Base-by-base conservation (phyloP, 2,888 invertebrate genomes). In the Cremastobaeus sp. region DNA sequence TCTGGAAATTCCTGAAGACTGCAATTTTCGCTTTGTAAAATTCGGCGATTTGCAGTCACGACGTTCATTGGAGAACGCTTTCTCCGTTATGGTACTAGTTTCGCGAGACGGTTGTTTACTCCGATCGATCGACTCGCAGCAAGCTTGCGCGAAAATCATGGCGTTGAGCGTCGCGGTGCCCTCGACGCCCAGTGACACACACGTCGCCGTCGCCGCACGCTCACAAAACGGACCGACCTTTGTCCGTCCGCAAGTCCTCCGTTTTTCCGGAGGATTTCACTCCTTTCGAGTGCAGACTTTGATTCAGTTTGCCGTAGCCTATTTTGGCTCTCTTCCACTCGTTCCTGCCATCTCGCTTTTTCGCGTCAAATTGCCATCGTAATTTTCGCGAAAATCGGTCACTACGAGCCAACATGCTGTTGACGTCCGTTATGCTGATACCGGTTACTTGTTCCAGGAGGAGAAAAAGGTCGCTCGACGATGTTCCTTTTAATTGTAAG, bases 141-240 rank as follows among this genome's bases (percentile, higher is more conserved):
- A 52, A 15, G 71, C 66, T 17, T 76, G 76, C 76, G 76, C 76
- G 68, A 48, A 45, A 35, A 52, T 65, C 65, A 74, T 76, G 70
- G 64, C 74, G 76, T 47, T 59, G 54, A 70, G 69, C 65, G 71
- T 74, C 74, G 74, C 68, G 74, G 72, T 72, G 65, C 72, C 60
- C 62, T 54, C 73, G 69, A 76, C 69, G 71, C 74, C 76, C 69
- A 71, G 54, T 25, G 71, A 74, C 64, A 32, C 45, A 15, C 20
- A 73, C 57, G 68, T 75, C 52, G 35, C 47, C 25, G 17, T 39
- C 25, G 8, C 25, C 5, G 37, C 35, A 50, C 55, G 28, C n/a
- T 45, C 50, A 35, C 37, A 34, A 62, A 62, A 39, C 62, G 70
- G 57, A 66, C 50, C 17, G 18, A 55, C 34, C 45, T 25, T 50